Conservation (phyloP, 2,797 vertebrate species). For the Phrynocephalus guinanensis region DNA sequence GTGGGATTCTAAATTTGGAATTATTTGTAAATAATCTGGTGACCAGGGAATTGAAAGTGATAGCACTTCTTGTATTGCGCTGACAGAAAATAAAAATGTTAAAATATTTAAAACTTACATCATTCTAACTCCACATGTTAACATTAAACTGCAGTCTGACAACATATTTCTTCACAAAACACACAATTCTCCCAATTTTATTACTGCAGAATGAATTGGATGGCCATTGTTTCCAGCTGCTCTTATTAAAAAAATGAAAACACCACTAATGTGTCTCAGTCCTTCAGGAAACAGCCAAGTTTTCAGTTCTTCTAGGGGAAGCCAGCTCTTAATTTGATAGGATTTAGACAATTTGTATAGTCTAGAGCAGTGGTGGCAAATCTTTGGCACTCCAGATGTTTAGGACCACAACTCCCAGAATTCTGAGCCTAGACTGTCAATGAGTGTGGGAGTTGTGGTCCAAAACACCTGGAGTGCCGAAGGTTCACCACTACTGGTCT, state of each 20-base stretch:
- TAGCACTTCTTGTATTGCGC: background rate
- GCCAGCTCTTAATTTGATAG: background rate
- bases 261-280: background rate
- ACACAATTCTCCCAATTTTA: background rate
- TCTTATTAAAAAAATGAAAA: background rate
- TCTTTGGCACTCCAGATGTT: too few relatives aligned
- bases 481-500: too few relatives aligned
- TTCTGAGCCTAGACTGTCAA: too few relatives aligned
- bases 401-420: too few relatives aligned
- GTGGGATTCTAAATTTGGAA: background rate
- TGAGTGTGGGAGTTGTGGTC: too few relatives aligned
- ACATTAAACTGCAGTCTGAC: too few relatives aligned
- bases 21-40: background rate
- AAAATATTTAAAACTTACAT: slow-evolving; percentile 10
- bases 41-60: background rate
- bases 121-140: background rate
- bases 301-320: background rate
- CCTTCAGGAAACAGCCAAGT: background rate
- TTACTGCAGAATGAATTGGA: background rate
- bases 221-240: background rate
- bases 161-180: background rate
- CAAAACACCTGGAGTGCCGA: too few relatives aligned
- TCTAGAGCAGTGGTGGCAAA: background rate
- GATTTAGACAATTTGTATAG: background rate
- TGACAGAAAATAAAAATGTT: background rate